Percentiles rank a stretch among this genome's conserved stretches.
phyloP scores from a whole-genome alignment of 1,140 invertebrate genomes.

The Drosophila sulfurigaster region DNA sequence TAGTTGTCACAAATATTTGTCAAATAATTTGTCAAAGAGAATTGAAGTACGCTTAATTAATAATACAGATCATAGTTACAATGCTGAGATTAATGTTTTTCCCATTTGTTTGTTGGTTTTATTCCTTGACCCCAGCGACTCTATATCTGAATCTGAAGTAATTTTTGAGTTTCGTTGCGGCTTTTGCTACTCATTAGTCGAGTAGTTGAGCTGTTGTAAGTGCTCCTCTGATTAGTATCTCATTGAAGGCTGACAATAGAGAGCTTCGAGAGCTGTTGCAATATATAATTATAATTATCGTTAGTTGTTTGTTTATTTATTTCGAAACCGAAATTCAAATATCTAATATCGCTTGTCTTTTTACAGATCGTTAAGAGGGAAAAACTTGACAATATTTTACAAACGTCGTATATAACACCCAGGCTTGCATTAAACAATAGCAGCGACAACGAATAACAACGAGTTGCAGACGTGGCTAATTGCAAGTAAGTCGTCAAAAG shows the following conservation, averaged over 20 bases:
- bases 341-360: conserved; percentile 16
- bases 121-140: neutral
- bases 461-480: conserved; percentile 49
- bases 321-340: neutral
- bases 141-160: neutral
- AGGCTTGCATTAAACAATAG: conserved; percentile 10
- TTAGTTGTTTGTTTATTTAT: conserved; percentile 12
- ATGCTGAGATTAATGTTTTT: neutral
- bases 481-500: conserved; percentile 56
- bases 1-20: too few species aligned
- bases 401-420: conserved; percentile 11
- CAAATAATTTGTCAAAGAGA: too few species aligned
- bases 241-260: conserved; percentile 16
- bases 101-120: too few species aligned
- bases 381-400: conserved; percentile 43
- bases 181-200: too few species aligned
- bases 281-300: conserved; percentile 9
- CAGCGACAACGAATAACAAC: conserved; percentile 32
- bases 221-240: conserved; percentile 11
- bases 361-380: conserved; percentile 58
- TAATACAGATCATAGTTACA: too few species aligned
- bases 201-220: conserved; percentile 2
- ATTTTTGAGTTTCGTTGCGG: conserved; percentile 9
- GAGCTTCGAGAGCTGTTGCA: neutral
- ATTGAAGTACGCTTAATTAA: too few species aligned